phyloP scores from a whole-genome alignment of 2,888 invertebrate genomes.

The Anarsia innoxiella region DNA sequence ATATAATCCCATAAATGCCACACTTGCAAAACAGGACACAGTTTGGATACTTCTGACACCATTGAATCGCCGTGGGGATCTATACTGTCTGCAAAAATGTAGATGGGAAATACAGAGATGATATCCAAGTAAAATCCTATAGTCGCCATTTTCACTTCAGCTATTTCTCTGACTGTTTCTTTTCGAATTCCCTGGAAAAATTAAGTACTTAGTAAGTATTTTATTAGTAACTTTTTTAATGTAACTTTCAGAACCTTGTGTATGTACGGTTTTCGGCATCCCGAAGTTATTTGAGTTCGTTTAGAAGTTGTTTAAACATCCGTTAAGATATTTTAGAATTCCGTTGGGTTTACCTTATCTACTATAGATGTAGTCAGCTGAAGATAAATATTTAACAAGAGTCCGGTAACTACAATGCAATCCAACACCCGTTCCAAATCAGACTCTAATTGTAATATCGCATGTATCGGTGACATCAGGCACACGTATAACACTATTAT shows the following conservation, averaged over 20 bases:
- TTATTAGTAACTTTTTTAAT: too few species aligned
- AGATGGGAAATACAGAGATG: slow-evolving; percentile 57
- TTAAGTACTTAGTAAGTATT: too few species aligned
- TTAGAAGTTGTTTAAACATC: not conserved
- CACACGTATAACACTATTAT: slow-evolving; percentile 55
- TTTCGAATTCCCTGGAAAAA: slow-evolving; percentile 46
- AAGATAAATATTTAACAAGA: slow-evolving; percentile 59
- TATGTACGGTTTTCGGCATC: too few species aligned
- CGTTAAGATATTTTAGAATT: not conserved
- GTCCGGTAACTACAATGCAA: slow-evolving; percentile 46
- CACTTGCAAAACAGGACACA: slow-evolving; percentile 53
- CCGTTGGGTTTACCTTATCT: slow-evolving; percentile 38
- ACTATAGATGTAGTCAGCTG: slow-evolving; percentile 66
- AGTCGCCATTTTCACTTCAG: slow-evolving; percentile 57
- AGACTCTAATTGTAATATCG: slow-evolving; percentile 39
- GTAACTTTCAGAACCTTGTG: too few species aligned
- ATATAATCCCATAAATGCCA: slow-evolving; percentile 64
- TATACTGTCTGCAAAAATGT: slow-evolving; percentile 52
- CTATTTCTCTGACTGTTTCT: slow-evolving; percentile 56
- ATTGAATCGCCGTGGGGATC: slow-evolving; percentile 43
- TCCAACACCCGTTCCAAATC: slow-evolving; percentile 40
- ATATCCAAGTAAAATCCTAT: slow-evolving; percentile 62
- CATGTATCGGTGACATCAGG: slow-evolving; percentile 51
- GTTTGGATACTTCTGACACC: slow-evolving; percentile 41
- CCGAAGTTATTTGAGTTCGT: too few species aligned